Conservation (phyloP, 2,797 vertebrate species). For the Hippoglossus hippoglossus region DNA sequence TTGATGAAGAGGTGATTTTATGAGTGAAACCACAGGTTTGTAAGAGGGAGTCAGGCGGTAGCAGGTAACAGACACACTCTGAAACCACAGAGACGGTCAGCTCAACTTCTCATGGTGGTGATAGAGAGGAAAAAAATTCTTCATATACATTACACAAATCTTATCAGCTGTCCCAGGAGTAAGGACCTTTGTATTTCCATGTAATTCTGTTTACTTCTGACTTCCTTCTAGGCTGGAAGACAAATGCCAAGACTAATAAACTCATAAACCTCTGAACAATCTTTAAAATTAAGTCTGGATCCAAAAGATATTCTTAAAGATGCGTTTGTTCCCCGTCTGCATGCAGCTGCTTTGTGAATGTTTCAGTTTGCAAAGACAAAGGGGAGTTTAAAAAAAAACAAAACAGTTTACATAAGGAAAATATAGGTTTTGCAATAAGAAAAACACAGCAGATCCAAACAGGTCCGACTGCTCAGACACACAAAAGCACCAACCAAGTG, state of each 20-base stretch:
- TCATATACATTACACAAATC: neutral
- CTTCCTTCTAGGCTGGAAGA: neutral
- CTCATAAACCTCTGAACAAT: neutral
- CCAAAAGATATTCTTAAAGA: neutral
- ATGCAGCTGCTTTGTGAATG: neutral
- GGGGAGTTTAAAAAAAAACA: neutral
- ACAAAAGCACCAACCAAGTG: conserved; percentile 1
- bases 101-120: conserved; percentile 39
- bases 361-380: conserved; percentile 32
- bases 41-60: conserved; percentile 10
- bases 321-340: conserved; percentile 6
- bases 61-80: conserved; percentile 36
- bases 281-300: neutral
- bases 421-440: conserved; percentile 42
- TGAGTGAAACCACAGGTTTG: conserved; percentile 11
- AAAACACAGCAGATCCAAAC: conserved; percentile 22
- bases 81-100: conserved; percentile 3
- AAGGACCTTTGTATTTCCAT: neutral
- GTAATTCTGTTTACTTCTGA: neutral
- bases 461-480: conserved; percentile 6
- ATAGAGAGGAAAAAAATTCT: conserved; percentile 32
- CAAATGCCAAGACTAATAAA: neutral
- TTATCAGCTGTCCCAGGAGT: conserved; percentile 1
- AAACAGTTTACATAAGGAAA: conserved; percentile 35
- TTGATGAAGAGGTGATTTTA: too few species aligned